Evolutionary conservation across 2,113 vertebrate genomes (phyloP).

Genomic region (Leiothrix lutea): DNA sequence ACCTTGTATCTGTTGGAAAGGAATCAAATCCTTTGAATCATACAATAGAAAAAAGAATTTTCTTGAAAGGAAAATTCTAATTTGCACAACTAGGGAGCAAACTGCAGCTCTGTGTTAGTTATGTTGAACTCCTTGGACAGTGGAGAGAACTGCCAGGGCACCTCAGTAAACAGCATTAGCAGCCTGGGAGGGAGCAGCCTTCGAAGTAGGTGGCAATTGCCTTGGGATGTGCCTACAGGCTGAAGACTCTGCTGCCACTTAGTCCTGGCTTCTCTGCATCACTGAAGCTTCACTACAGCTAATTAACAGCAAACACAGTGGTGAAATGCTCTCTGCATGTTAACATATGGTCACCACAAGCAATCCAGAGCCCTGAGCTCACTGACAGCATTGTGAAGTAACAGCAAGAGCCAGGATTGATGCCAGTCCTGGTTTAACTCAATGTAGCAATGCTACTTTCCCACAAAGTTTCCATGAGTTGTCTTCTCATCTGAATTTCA

Average conservation of each 20-base stretch:
- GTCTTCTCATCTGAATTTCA: neutral
- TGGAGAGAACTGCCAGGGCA: neutral
- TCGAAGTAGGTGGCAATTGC: neutral
- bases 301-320: neutral
- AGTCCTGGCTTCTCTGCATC: neutral
- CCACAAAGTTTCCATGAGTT: neutral
- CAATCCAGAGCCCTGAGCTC: neutral
- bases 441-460: neutral
- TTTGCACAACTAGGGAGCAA: rapidly evolving
- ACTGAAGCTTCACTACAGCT: neutral
- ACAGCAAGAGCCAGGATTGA: neutral
- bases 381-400: rapidly evolving
- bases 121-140: neutral
- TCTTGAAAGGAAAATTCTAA: neutral
- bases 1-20: neutral
- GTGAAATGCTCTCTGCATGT: neutral
- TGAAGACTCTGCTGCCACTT: neutral
- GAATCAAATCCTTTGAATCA: neutral
- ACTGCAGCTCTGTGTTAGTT: neutral
- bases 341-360: neutral
- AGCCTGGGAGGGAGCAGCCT: neutral
- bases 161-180: neutral
- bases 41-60: neutral
- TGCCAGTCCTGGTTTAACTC: neutral
- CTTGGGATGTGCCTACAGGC: neutral